Base-by-base conservation (phyloP, 2,797 vertebrate genomes). In the Helicolenus hilgendorfi region DNA sequence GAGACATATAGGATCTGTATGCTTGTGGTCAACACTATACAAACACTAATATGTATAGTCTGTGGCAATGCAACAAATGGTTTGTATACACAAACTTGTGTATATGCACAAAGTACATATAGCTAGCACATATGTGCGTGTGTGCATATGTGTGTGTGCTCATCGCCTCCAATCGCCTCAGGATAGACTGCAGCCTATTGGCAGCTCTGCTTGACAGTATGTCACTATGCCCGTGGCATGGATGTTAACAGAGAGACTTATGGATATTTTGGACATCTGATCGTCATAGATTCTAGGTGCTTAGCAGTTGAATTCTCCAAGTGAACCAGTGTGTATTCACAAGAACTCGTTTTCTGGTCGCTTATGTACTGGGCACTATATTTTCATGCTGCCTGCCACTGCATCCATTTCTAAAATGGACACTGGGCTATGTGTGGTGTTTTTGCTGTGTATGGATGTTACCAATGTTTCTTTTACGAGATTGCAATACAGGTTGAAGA, bases 221-320 rank as follows among this genome's bases (percentile, higher is more conserved):
- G 85, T 92, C 87, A 83, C 24, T 79, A 85, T 77, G 63, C 79
- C 82, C 55, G 83, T 89, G 72, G 77, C 85, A 91, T 73, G 79
- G 80, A 88, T 90, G 83, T 88, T 90, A 90, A 92, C 87, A 90
- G 70, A 27, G 70, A 84, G 81, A 92, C 70, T 83, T 90, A 63
- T 85, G 81, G 84, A 88, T 91, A 74, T 90, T 89, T 82, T 86
- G 79, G 81, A 91, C 77, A 71, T 87, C 79, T 89, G 82, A 92
- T 87, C 58, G 65, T 85, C 74, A 79, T 33, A 86, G 86, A 90
- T 77, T 81, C 58, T 36, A 10, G 31, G 26, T 80, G 81, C 67
- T 86, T 80, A 86, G 35, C 64, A 77, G 79, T 31, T 77, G 68
- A 75, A 91, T 89, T 80, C 71, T 69, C 20, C 26, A 33, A 26